Base-by-base conservation (phyloP, 2,113 vertebrate genomes). In the Onychostoma macrolepis region DNA sequence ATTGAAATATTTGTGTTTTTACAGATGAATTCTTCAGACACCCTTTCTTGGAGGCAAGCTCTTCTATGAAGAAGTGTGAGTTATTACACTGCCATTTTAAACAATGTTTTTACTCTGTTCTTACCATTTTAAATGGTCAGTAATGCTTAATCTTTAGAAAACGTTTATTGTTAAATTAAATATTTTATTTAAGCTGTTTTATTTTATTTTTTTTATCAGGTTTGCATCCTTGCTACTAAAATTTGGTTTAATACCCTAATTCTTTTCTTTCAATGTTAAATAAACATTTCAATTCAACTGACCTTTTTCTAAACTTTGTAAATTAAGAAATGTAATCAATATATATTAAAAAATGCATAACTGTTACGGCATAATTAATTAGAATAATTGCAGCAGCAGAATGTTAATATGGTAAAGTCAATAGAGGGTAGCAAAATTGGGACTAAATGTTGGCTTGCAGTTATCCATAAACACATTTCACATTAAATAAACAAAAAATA, bases 51-150 rank as follows among this genome's bases (percentile, higher is more conserved):
- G 97, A 99, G 76, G 94, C 96, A 72, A 98, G 96, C 90, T 95
- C 97, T 71, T 96, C 97, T 21, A 94, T 99, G 94, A 99, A 98
- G 94, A 99, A 99, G 93, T 97, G 98, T 99, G 93, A 97, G 98
- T 97, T 48, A 48, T 83, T 77, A 38, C 7, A 1, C 78, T 69
- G 50, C 36, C 5, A n/a, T 61, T 24, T 45, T 24, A 33, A 58
- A 21, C 21, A 8, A 8, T 65, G 4, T 24, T 12, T 17, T 79
- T 71, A n/a, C 28, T 43, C 12, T 9, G 48, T 50, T 50, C 21
- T 56, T 4, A 6, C 19, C 19, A 15, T 50, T 56, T 38, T 61
- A 58, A 56, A 80, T 28, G 5, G 21, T n/a, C 78, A 38, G 19
- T 26, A 13, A 45, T 74, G 72, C 24, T 72, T 41, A 72, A 72